Conservation (phyloP, 2,888 invertebrate genomes). For the Rhodophaea formosa region DNA sequence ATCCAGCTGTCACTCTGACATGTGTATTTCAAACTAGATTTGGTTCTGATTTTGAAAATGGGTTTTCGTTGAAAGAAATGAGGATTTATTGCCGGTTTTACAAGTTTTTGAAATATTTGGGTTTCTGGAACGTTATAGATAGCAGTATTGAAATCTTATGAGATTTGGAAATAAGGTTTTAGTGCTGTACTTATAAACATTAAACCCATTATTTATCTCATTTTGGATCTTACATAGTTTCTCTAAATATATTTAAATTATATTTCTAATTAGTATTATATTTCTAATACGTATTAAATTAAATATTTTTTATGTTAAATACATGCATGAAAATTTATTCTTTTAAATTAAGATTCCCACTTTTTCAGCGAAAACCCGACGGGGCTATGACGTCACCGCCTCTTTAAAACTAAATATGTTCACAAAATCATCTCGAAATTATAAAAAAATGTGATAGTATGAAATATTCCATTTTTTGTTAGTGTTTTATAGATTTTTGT, state of each 20-base stretch:
- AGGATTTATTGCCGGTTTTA: not conserved
- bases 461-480: constrained; percentile 71
- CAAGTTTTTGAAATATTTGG: not conserved
- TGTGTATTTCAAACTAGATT: constrained; percentile 1
- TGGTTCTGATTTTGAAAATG: not conserved
- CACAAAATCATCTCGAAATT: constrained; percentile 30
- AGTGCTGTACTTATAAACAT: too few species aligned
- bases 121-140: too few species aligned
- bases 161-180: too few species aligned
- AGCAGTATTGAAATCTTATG: too few species aligned
- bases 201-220: not conserved
- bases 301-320: too few species aligned
- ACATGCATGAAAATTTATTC: too few species aligned
- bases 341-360: too few species aligned
- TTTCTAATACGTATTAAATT: too few species aligned
- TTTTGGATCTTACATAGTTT: not conserved
- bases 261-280: too few species aligned
- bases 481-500: constrained; percentile 48
- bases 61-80: not conserved
- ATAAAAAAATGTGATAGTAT: constrained; percentile 64
- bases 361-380: not conserved
- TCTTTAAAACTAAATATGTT: not conserved
- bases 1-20: constrained; percentile 9
- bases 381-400: not conserved
- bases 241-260: too few species aligned